Evolutionary conservation across 2,797 vertebrate species (phyloP).

Genomic region (Picus viridis): DNA sequence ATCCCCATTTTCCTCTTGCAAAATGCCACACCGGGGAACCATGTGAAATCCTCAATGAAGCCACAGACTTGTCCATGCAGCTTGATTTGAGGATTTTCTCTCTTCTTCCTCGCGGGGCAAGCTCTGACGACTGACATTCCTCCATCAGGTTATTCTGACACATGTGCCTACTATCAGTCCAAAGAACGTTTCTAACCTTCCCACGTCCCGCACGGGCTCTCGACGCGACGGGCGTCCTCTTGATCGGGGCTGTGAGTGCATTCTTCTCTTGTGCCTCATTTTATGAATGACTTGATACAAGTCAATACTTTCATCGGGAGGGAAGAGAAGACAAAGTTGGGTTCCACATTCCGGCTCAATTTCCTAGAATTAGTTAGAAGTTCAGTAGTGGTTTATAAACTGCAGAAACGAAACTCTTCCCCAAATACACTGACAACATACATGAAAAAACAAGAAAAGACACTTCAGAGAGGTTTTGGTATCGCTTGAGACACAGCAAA

Average conservation of each 20-base stretch:
- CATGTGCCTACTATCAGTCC: slow-evolving; percentile 92
- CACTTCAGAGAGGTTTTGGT: neutral
- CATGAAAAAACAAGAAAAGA: neutral
- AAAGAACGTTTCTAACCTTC: slow-evolving; percentile 99
- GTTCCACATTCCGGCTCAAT: slow-evolving; percentile 94
- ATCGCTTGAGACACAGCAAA: slow-evolving; percentile 27
- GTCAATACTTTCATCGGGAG: slow-evolving; percentile 96
- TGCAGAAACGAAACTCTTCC: slow-evolving; percentile 36
- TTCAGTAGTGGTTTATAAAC: slow-evolving; percentile 73
- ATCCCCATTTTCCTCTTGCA: slow-evolving; percentile 84
- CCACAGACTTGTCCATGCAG: slow-evolving; percentile 89
- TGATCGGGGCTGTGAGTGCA: slow-evolving; percentile 92
- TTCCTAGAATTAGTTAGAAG: slow-evolving; percentile 85
- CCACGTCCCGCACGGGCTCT: slow-evolving; percentile 92
- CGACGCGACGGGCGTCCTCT: slow-evolving; percentile 93
- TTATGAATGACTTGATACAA: slow-evolving; percentile 97
- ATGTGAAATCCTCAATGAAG: slow-evolving; percentile 89
- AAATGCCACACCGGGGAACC: slow-evolving; percentile 81
- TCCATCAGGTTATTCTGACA: slow-evolving; percentile 90
- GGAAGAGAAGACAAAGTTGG: slow-evolving; percentile 96
- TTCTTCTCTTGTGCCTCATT: slow-evolving; percentile 95
- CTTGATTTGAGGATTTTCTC: slow-evolving; percentile 90
- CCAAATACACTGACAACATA: slow-evolving; percentile 16
- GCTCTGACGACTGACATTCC: slow-evolving; percentile 85
- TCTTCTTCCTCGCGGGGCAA: slow-evolving; percentile 86